Evolutionary conservation across 2,888 invertebrate genomes (phyloP).

Genomic region (Argyresthia goedartella): DNA sequence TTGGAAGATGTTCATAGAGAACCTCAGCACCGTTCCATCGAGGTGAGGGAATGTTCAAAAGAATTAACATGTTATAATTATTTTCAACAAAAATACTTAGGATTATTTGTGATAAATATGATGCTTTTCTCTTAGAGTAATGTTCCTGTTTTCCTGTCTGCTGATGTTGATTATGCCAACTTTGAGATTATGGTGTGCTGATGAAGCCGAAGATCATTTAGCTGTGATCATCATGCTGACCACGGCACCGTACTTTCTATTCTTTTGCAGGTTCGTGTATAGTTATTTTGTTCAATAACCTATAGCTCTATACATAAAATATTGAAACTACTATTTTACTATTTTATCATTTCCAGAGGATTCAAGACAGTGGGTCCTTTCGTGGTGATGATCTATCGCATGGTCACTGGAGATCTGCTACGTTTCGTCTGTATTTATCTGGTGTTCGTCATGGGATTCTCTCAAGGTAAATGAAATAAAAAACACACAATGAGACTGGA

Average conservation of each 20-base stretch:
- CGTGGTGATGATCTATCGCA: slow-evolving; percentile 99
- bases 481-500: background rate
- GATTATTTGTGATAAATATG: no score
- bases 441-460: slow-evolving; percentile 97
- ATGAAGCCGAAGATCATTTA: slow-evolving; percentile 90
- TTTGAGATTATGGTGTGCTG: slow-evolving; percentile 85
- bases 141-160: slow-evolving; percentile 94
- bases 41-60: slow-evolving; percentile 24
- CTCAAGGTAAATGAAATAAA: slow-evolving; percentile 84
- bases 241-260: slow-evolving; percentile 96
- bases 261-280: slow-evolving; percentile 87
- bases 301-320: background rate
- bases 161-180: slow-evolving; percentile 89
- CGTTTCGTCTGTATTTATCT: slow-evolving; percentile 97
- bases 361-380: slow-evolving; percentile 99
- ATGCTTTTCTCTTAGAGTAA: slow-evolving; percentile 70
- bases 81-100: no score
- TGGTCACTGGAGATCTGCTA: slow-evolving; percentile 96
- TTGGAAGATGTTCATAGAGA: slow-evolving; percentile 93
- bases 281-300: background rate
- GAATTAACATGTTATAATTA: no score
- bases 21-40: slow-evolving; percentile 79
- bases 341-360: slow-evolving; percentile 73
- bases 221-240: slow-evolving; percentile 95
- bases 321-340: background rate